Evolutionary conservation across 2,113 vertebrate genomes (phyloP).

Genomic region (Rhagologus leucostigma): DNA sequence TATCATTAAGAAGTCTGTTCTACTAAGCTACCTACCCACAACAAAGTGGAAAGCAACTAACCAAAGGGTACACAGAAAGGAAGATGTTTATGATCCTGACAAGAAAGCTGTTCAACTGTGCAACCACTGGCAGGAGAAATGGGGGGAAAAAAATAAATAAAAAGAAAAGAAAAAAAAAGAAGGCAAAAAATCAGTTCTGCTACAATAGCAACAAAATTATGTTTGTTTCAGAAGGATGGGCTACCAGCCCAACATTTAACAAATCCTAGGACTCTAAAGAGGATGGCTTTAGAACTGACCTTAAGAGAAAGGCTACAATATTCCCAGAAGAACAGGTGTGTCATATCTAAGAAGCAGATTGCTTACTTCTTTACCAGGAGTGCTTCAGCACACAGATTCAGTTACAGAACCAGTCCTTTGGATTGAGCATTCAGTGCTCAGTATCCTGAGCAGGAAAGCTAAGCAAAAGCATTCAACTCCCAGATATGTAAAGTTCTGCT

Average conservation of each 20-base stretch:
- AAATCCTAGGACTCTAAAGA: neutral
- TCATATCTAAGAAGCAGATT: neutral
- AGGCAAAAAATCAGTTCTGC: neutral
- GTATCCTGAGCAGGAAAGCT: neutral
- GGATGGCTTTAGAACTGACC: neutral
- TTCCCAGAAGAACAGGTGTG: neutral
- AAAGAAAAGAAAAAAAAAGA: rapidly evolving
- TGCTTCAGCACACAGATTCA: neutral
- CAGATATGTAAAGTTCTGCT: neutral
- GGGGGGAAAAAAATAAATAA: rapidly evolving
- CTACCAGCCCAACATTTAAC: neutral
- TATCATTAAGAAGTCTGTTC: neutral
- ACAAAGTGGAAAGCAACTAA: neutral
- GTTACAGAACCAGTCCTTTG: neutral
- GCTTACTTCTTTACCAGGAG: neutral
- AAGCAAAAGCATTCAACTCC: neutral
- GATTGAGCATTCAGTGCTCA: neutral
- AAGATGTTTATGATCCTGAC: neutral
- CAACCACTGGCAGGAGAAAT: neutral
- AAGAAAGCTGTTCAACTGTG: neutral
- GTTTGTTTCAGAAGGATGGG: neutral
- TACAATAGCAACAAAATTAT: neutral
- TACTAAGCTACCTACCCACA: neutral
- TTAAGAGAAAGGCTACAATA: neutral
- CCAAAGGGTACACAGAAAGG: neutral